Base-by-base conservation (phyloP, 2,797 vertebrate genomes). In the Acanthornis magna region DNA sequence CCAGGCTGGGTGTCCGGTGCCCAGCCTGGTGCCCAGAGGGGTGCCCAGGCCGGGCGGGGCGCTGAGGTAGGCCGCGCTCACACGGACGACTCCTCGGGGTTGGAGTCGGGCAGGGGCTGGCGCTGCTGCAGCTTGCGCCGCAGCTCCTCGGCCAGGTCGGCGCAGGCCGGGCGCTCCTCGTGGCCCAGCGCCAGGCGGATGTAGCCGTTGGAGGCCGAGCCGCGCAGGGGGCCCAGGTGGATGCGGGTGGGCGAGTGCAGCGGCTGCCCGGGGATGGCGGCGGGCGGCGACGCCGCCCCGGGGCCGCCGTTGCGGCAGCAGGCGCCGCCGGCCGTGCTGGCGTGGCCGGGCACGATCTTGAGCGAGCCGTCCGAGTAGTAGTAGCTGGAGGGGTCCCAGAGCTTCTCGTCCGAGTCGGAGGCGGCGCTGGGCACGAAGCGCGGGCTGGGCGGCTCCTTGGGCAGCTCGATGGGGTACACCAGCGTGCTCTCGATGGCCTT, bases 31-130 rank as follows among this genome's bases (percentile, higher is more conserved):
- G 22, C 53, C 51, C 38, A 38, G 38, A 10, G 10, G 10, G 38
- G 38, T 38, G 38, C 10, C 38, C 38, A 38, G 38, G 38, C 38
- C 11, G 38, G 38, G 38, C 38, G 38, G 38, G 38, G 17, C 7
- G 29, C 96, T 97, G 97, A 97, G 98, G 96, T 96, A 38, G 98
- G 85, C 85, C 32, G 57, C 75, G 42, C 91, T 96, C 99, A 99
- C 94, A 99, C 99, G 2, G 99, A 99, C 2, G 99, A 99, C 98
- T 99, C 99, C 98, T 99, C 99, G 0, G 99, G 99, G 97, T 99
- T 99, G 54, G 99, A 99, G 81, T 99, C 99, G 0, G 99, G 99
- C 96, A 99, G 97, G 17, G 99, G 98, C 71, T 99, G 99, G 45
- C 99, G 98, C 97, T 99, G 99, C 97, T 99, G 99, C 83, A 99